Percentiles rank a stretch among this genome's conserved stretches.
Evolutionary conservation across 2,888 invertebrate species (phyloP).

Genomic region (Agrochola macilenta): DNA sequence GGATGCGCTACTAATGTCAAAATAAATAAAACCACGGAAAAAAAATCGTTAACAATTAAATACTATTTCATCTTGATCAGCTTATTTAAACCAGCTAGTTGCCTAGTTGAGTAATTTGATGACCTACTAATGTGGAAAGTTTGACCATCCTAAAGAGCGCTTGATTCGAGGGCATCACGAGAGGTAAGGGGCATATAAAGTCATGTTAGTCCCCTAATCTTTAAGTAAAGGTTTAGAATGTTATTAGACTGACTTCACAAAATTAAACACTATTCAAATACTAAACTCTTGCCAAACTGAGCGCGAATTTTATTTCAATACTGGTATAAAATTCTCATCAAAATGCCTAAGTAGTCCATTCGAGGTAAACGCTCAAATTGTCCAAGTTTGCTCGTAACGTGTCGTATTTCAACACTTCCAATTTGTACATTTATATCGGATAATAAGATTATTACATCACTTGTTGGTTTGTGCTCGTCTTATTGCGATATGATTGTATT

Average conservation of each 20-base stretch:
- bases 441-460: constrained; percentile 46
- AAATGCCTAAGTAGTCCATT: constrained; percentile 1
- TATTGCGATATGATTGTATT: constrained; percentile 35
- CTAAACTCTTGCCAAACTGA: neutral
- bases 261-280: neutral
- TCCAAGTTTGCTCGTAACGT: constrained; percentile 26
- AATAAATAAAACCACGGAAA: too few species aligned
- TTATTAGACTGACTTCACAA: neutral
- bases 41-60: too few species aligned
- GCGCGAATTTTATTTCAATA: neutral
- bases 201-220: too few species aligned
- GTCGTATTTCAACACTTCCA: constrained; percentile 39
- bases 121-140: neutral
- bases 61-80: too few species aligned
- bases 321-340: constrained; percentile 12
- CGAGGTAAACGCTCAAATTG: constrained; percentile 15
- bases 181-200: too few species aligned
- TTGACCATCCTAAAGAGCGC: neutral
- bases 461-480: constrained; percentile 24
- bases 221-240: too few species aligned
- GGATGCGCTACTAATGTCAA: too few species aligned
- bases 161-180: neutral
- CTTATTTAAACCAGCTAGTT: too few species aligned
- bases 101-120: too few species aligned
- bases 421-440: constrained; percentile 52